Evolutionary conservation across 2,888 invertebrate species (phyloP).

Genomic region (Cheilosia soror): DNA sequence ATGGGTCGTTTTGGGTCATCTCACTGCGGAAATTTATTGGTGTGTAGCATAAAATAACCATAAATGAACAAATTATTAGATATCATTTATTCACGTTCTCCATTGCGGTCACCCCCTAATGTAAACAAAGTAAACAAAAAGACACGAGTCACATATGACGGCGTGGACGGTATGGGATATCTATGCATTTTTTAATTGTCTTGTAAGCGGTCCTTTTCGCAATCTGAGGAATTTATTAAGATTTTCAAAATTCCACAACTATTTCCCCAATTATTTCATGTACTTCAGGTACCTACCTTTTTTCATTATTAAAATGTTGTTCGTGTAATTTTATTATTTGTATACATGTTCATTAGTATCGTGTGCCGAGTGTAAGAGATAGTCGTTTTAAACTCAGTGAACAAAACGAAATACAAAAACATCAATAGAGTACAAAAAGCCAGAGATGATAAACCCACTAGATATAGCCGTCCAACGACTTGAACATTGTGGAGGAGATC

Average conservation of each 20-base stretch:
- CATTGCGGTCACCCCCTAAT: constrained; percentile 35
- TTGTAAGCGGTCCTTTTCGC: too few relatives aligned
- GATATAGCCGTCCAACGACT: constrained; percentile 2
- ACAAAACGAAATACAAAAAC: constrained; percentile 7
- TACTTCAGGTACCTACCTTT: too few relatives aligned
- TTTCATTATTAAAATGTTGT: too few relatives aligned
- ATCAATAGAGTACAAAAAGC: background rate
- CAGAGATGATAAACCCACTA: background rate
- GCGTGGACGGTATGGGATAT: constrained; percentile 45
- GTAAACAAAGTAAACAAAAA: constrained; percentile 36
- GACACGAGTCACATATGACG: constrained; percentile 60
- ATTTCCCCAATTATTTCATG: too few relatives aligned
- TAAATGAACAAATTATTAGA: constrained; percentile 57
- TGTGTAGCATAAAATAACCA: constrained; percentile 47
- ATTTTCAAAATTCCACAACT: too few relatives aligned
- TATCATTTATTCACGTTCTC: constrained; percentile 24
- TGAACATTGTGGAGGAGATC: constrained; percentile 19
- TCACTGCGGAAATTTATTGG: constrained; percentile 61
- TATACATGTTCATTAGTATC: too few relatives aligned
- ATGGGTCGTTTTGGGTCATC: constrained; percentile 64
- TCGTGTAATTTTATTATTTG: too few relatives aligned
- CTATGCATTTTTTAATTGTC: too few relatives aligned
- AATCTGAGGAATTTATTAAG: too few relatives aligned
- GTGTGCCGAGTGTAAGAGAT: too few relatives aligned
- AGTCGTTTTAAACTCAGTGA: too few relatives aligned